Conservation (phyloP, 1,140 invertebrate genomes). For the Globodera rostochiensis region DNA sequence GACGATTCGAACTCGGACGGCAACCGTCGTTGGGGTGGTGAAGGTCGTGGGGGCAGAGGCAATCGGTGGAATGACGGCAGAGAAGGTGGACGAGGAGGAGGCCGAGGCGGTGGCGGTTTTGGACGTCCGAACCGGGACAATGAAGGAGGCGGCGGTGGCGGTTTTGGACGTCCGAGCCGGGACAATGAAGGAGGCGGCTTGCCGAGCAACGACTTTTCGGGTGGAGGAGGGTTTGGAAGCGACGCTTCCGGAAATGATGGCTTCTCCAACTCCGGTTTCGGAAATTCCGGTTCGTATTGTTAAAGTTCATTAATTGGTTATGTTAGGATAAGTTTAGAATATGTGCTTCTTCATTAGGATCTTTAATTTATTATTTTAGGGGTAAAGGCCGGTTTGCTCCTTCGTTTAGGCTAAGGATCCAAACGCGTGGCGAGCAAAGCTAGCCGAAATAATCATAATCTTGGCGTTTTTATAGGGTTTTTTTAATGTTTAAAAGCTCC, state of each 20-base stretch:
- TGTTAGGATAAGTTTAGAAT: too few relatives aligned
- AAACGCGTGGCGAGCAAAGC: too few relatives aligned
- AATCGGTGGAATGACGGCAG: not conserved
- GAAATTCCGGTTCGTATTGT: not conserved
- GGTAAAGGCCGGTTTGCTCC: too few relatives aligned
- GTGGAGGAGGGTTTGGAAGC: not conserved
- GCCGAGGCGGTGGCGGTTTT: not conserved
- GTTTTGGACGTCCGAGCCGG: not conserved
- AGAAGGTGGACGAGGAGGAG: not conserved
- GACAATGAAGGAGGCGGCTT: not conserved
- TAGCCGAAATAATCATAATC: too few relatives aligned
- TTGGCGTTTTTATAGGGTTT: too few relatives aligned
- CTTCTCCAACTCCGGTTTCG: too few relatives aligned
- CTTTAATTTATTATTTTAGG: too few relatives aligned
- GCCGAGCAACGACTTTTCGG: not conserved
- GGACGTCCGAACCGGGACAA: not conserved
- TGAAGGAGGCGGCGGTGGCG: constrained; percentile 10
- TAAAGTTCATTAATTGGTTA: too few relatives aligned
- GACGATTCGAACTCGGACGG: not conserved
- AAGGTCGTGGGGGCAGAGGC: not conserved
- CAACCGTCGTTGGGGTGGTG: not conserved
- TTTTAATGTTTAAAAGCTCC: too few relatives aligned
- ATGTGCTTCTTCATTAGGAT: too few relatives aligned
- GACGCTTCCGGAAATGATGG: too few relatives aligned
- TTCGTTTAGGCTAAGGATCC: too few relatives aligned